phyloP scores from a whole-genome alignment of 2,888 invertebrate genomes.

The Pharmacophagus antenor region DNA sequence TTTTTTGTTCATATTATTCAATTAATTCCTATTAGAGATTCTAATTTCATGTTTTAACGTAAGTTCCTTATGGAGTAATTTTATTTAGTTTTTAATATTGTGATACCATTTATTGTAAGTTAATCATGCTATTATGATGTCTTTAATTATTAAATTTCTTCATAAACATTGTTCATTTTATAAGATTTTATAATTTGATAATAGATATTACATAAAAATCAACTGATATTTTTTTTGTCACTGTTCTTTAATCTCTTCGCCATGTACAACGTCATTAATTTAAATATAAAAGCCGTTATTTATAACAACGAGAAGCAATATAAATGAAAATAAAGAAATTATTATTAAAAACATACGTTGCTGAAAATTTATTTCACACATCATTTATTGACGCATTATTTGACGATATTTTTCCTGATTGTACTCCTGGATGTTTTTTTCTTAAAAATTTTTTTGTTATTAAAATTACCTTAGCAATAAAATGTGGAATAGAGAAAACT shows the following conservation, averaged over 20 bases:
- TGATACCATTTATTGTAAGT: constrained; percentile 78
- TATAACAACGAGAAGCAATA: constrained; percentile 54
- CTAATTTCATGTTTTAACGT: constrained; percentile 67
- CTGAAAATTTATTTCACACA: constrained; percentile 43
- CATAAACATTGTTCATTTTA: constrained; percentile 50
- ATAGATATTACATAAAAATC: constrained; percentile 50
- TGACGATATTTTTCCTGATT: not conserved
- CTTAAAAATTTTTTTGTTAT: no score
- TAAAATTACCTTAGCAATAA: no score
- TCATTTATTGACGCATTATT: not conserved
- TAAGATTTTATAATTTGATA: constrained; percentile 56
- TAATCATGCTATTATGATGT: constrained; percentile 57
- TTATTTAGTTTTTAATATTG: constrained; percentile 72
- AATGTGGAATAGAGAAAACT: no score
- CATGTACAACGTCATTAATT: constrained; percentile 36
- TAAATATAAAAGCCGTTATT: constrained; percentile 27
- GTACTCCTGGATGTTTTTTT: no score
- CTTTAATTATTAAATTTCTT: constrained; percentile 51
- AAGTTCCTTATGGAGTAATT: constrained; percentile 75
- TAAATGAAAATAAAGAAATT: constrained; percentile 62
- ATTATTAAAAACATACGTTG: constrained; percentile 57
- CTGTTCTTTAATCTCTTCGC: constrained; percentile 43
- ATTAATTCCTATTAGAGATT: constrained; percentile 63
- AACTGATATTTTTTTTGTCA: constrained; percentile 45
- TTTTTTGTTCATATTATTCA: constrained; percentile 53